Evolutionary conservation across 2,113 vertebrate genomes (phyloP).

Genomic region (Mandrillus leucophaeus): DNA sequence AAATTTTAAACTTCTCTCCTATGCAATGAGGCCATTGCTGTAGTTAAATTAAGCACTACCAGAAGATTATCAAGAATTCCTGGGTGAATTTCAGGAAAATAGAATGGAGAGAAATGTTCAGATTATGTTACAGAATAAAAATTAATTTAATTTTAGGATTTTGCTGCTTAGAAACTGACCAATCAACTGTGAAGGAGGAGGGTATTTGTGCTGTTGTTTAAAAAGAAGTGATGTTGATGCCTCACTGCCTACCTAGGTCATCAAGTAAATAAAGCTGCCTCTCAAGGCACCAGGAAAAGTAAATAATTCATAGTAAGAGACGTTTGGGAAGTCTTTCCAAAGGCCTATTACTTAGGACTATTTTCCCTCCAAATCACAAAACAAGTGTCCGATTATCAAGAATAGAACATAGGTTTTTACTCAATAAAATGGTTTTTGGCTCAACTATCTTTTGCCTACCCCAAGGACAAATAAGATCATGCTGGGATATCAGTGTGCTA

Average conservation of each 20-base stretch:
- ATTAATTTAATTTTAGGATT: not conserved
- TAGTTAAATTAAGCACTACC: not conserved
- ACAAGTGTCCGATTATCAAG: not conserved
- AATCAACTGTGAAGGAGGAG: not conserved
- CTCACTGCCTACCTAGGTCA: not conserved
- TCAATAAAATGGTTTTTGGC: not conserved
- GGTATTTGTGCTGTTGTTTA: not conserved
- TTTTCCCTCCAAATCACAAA: not conserved
- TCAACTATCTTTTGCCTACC: slow-evolving; percentile 20
- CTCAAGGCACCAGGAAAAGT: not conserved
- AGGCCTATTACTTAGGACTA: not conserved
- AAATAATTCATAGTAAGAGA: not conserved
- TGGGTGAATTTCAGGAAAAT: not conserved
- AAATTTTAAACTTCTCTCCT: not conserved
- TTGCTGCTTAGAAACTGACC: slow-evolving; percentile 2
- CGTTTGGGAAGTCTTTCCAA: not conserved
- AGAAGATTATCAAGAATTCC: not conserved
- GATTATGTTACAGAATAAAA: slow-evolving; percentile 50
- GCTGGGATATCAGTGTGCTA: not conserved
- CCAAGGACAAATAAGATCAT: slow-evolving; percentile 23
- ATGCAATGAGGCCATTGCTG: not conserved
- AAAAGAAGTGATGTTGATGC: not conserved
- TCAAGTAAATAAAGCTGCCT: not conserved
- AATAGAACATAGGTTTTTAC: not conserved
- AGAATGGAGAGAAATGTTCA: slow-evolving; percentile 2